Conservation (phyloP, 2,797 vertebrate genomes). For the Pseudochirops cupreus region DNA sequence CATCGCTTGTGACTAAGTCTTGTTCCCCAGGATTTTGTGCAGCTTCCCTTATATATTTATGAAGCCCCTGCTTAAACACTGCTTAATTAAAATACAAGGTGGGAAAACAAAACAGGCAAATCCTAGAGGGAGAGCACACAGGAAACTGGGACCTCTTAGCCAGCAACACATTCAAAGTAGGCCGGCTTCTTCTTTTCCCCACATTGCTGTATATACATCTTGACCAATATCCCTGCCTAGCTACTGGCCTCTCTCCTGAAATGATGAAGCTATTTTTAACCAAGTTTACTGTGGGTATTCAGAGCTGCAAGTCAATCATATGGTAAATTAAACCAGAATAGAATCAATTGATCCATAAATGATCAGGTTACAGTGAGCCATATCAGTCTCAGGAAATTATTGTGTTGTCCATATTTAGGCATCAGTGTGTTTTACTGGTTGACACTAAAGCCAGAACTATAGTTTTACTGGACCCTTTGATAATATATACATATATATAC, state of each 20-base stretch:
- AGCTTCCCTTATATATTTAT: conserved; percentile 53
- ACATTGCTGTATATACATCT: conserved; percentile 36
- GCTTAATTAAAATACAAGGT: conserved; percentile 14
- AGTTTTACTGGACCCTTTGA: conserved; percentile 74
- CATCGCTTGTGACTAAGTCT: conserved; percentile 10
- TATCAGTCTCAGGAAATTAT: conserved; percentile 86
- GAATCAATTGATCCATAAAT: conserved; percentile 91
- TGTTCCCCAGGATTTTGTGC: conserved; percentile 30
- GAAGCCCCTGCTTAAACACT: conserved; percentile 52
- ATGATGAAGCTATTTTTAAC: conserved; percentile 88
- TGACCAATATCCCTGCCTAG: conserved; percentile 74
- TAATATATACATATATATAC: not conserved
- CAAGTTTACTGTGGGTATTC: conserved; percentile 85
- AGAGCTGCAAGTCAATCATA: conserved; percentile 91
- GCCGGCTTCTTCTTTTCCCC: conserved; percentile 53
- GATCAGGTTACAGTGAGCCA: conserved; percentile 89
- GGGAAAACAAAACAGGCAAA: conserved; percentile 5
- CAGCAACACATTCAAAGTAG: conserved; percentile 34
- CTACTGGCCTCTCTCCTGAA: conserved; percentile 87
- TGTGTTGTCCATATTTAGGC: conserved; percentile 82
- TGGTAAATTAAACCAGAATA: conserved; percentile 93
- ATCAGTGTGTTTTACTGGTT: conserved; percentile 82
- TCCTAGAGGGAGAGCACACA: conserved; percentile 24
- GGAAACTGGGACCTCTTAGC: conserved; percentile 22
- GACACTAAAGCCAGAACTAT: conserved; percentile 81